These are phyloP conservation scores for Drosophila navojoa DNA, from an alignment of 1,140 invertebrate species.

Conservation along the genomic window DNA sequence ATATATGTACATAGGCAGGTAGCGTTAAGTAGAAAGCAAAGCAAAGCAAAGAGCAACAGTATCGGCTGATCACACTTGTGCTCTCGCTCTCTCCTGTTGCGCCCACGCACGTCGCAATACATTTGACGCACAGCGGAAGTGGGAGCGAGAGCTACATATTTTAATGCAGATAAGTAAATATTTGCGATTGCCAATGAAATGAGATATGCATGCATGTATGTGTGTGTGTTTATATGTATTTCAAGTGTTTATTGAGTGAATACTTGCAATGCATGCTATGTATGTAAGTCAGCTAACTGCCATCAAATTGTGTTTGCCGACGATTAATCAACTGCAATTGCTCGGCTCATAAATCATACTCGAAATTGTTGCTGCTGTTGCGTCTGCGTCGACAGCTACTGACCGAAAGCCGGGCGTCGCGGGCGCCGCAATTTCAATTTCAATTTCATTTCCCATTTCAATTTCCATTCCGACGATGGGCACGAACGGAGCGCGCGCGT, in stretches of 20 bases:
- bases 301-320: conserved; percentile 17
- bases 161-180: no score
- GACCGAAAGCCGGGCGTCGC: conserved; percentile 40
- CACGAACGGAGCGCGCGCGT: conserved; percentile 73
- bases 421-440: conserved; percentile 20
- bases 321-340: conserved; percentile 48
- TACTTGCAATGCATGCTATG: background rate
- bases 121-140: no score
- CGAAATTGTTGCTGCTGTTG: conserved; percentile 26
- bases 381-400: conserved; percentile 62
- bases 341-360: conserved; percentile 59
- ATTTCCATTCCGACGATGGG: conserved; percentile 23
- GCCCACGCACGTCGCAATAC: no score
- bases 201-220: no score
- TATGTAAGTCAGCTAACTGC: background rate
- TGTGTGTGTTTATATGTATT: background rate
- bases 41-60: no score
- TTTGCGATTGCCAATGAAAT: no score
- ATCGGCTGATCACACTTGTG: no score
- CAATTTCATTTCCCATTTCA: background rate
- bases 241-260: conserved; percentile 2
- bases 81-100: no score
- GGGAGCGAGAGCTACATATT: no score
- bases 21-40: no score
- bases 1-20: no score